Evolutionary conservation across 1,140 invertebrate genomes (phyloP), one percentile per base, ranked within the genome.

Genomic region (Psix sp.): DNA sequence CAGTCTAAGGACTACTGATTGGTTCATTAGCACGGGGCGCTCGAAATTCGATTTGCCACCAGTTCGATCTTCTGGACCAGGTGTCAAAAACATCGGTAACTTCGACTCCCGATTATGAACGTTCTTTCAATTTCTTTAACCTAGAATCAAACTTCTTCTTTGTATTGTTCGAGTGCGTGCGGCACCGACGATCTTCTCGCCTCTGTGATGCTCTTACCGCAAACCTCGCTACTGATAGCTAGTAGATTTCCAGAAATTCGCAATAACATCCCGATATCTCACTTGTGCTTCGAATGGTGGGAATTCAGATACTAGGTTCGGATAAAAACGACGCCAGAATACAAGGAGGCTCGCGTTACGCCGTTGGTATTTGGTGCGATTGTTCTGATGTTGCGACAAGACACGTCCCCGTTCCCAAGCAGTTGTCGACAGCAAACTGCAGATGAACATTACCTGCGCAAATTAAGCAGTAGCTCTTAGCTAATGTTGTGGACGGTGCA

Each of bases 131-230:
- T 72, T 72, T 65, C 68, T 72, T 72, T 65, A 72, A 72, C 68
- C 68, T 48, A 72, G 68, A 72, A 72, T 65, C 68, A 46, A 74
- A 54, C 70, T 62, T 67, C 54, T 73, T 39, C 60, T n/a, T 42
- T 49, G 31, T 54, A 56, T 57, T 65, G 59, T 68, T 59, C 21
- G 24, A 65, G 49, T 65, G 35, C 35, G 46, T 43, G 46, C 26
- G 24, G 14, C 39, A 16, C 36, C 26, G 24, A 20, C 39, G 24
- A 31, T 45, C n/a, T 36, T 46, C 43, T 39, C 52, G 40, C 18
- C 24, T 26, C 29, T 59, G 17, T 33, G 1, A 17, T 9, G n/a
- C 46, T 33, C 36, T 38, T 39, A 46, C 59, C 51, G 42, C 51
- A 51, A 62, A 45, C 59, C 35, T 45, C 16, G 39, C 36, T 48